Evolutionary conservation across 2,797 vertebrate species (phyloP), one percentile per base, ranked within the genome.

Genomic region (Gobio occitaniae): DNA sequence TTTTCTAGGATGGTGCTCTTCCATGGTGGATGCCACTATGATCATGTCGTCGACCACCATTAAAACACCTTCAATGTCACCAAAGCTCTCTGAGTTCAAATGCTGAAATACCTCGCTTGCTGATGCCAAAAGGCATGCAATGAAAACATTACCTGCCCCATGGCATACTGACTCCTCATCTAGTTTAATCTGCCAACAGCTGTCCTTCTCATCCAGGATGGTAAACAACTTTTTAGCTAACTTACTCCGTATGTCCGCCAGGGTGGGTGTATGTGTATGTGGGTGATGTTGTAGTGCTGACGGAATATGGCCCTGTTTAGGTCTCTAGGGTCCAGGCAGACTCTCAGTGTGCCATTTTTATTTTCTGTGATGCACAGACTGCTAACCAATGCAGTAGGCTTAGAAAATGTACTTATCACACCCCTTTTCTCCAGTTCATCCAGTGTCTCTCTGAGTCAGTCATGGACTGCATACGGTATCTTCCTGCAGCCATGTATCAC

Each of bases 311-410:
- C 32, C 32, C 8, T 17, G 16, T 38, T 68, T 38, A 63, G 12
- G 36, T 68, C 65, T 38, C 65, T 38, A 36, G 75, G 83, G 7
- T 78, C 83, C 7, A 69, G 25, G 32, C 61, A 84, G 8, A 77
- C 69, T 12, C 17, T 54, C 0, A 41, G 56, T 4, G 3, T 4
- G 0, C 75, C 65, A 16, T 84, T 83, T 16, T 66, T 75, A 13
- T 87, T 76, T 25, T 82, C 52, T 47, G 52, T 82, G 5, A 78
- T 48, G 15, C 44, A 52, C 1, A 86, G 38, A 48, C 72, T 86
- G 17, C 61, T 82, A 1, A 72, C 85, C 80, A 74, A 83, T 21
- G n/a, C 7, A n/a, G 54, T 78, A 1, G 85, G 74, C 12, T 83
- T 56, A 1, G 16, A 70, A 2, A 78, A 66, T 32, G 25, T 72